phyloP scores from a whole-genome alignment of 2,797 vertebrate genomes.

The Hydrocynus forskahlii region DNA sequence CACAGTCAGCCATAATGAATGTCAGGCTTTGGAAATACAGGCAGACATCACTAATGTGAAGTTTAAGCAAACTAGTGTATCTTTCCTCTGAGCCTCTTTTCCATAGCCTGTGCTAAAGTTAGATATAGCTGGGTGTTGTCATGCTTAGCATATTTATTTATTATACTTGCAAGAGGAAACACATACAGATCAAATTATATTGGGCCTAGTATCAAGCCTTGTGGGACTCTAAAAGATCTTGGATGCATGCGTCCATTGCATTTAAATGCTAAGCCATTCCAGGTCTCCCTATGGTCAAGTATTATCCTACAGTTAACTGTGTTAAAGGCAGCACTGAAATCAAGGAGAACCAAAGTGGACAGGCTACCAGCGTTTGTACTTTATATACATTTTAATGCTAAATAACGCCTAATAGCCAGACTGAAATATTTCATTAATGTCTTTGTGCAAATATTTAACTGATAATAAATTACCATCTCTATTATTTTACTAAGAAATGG shows the following conservation, averaged over 20 bases:
- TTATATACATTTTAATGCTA: no score
- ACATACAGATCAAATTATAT: neutral
- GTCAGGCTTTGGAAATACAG: neutral
- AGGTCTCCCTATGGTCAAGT: no score
- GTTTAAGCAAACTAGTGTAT: no score
- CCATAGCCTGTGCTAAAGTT: neutral
- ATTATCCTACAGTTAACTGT: no score
- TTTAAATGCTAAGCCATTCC: neutral
- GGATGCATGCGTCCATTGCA: neutral
- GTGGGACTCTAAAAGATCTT: neutral
- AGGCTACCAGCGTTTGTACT: no score
- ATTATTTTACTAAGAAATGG: neutral
- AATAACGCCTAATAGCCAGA: no score
- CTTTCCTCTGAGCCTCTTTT: no score
- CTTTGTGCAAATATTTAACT: neutral
- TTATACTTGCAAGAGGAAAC: neutral
- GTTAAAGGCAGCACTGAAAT: neutral
- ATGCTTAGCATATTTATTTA: neutral
- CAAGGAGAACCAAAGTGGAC: neutral
- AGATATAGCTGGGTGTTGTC: neutral
- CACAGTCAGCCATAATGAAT: neutral
- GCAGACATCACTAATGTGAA: no score
- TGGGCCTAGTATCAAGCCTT: neutral
- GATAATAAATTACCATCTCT: neutral
- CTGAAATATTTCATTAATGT: neutral